Evolutionary conservation across 2,797 vertebrate genomes (phyloP).

Genomic region (Anguilla pacifica): DNA sequence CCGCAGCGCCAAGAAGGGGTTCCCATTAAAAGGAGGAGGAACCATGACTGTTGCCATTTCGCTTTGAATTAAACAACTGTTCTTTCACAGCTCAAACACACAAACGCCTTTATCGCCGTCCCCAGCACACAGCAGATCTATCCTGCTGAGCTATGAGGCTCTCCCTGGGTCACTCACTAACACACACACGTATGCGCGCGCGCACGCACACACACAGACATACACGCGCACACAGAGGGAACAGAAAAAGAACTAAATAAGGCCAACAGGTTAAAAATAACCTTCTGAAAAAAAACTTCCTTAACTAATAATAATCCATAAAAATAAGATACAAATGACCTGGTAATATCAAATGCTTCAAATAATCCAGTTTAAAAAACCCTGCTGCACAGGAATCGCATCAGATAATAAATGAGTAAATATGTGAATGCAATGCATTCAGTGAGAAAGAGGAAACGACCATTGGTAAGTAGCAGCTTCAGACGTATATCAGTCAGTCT

Average conservation of each 20-base stretch:
- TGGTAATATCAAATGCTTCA: too few relatives aligned
- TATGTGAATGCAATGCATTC: neutral
- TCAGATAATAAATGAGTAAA: neutral
- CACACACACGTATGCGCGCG: neutral
- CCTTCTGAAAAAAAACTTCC: neutral
- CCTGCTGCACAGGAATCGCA: neutral
- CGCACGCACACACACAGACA: slow-evolving; percentile 30
- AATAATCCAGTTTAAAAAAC: too few relatives aligned
- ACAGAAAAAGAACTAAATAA: neutral
- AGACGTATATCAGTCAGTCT: neutral
- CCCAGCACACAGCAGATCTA: slow-evolving; percentile 13
- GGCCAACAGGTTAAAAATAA: neutral
- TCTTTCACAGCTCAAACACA: slow-evolving; percentile 33
- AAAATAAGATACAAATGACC: neutral
- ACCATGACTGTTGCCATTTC: slow-evolving; percentile 58
- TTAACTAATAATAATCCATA: neutral
- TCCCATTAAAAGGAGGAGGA: slow-evolving; percentile 57
- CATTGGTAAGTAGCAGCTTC: neutral
- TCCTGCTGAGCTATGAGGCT: neutral
- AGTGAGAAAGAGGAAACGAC: neutral
- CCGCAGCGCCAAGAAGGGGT: slow-evolving; percentile 56
- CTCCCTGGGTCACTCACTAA: neutral
- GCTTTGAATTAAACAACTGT: slow-evolving; percentile 40
- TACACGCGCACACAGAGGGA: slow-evolving; percentile 35
- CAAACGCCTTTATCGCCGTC: slow-evolving; percentile 17